Percentiles rank a stretch among this genome's conserved stretches.
Evolutionary conservation across 2,113 vertebrate genomes (phyloP).

Genomic region (Orycteropus afer): DNA sequence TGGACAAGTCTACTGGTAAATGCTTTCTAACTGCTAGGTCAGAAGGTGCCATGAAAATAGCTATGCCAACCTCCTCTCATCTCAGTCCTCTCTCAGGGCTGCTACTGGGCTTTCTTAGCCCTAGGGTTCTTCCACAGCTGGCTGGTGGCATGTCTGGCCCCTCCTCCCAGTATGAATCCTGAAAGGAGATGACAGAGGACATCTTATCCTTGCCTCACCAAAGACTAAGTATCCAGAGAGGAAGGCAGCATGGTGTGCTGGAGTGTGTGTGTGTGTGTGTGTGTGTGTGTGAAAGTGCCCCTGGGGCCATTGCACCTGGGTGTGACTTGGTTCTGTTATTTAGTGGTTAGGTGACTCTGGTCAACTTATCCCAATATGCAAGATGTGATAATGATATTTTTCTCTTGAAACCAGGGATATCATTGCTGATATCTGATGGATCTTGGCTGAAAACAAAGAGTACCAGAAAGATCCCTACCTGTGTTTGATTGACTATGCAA

Average conservation of each 20-base stretch:
- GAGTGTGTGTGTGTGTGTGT: no score
- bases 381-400: not conserved
- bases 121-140: not conserved
- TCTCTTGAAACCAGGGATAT: not conserved
- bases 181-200: not conserved
- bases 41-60: not conserved
- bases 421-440: not conserved
- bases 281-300: not conserved
- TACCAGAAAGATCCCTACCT: no score
- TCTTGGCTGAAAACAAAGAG: no score
- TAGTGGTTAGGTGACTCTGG: not conserved
- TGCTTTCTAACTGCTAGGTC: not conserved
- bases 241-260: not conserved
- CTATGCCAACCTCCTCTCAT: not conserved
- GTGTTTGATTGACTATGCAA: no score
- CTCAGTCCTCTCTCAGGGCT: not conserved
- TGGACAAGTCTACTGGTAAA: not conserved
- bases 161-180: not conserved
- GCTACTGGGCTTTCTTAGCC: not conserved
- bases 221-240: not conserved
- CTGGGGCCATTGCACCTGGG: not conserved
- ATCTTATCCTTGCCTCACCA: not conserved
- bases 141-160: not conserved
- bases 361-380: not conserved
- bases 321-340: not conserved